These are phyloP conservation scores for Oreotrochilus melanogaster DNA, from an alignment of 2,113 vertebrate genomes.

Conservation along the genomic window DNA sequence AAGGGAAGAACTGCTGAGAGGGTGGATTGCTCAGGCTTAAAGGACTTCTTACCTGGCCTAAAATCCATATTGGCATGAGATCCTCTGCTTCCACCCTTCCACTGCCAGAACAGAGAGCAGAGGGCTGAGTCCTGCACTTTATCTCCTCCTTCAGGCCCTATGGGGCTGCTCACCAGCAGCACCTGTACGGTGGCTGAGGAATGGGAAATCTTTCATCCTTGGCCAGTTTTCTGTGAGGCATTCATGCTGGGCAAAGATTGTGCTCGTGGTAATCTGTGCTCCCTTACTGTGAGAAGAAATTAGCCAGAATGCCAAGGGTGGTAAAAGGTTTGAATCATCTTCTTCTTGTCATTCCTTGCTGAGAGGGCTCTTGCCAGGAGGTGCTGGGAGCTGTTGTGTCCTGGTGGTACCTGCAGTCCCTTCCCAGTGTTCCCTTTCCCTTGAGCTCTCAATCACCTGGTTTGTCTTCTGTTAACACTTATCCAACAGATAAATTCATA, in stretches of 20 bases:
- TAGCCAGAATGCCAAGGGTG: not conserved
- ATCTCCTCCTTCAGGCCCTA: not conserved
- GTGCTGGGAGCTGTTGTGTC: not conserved
- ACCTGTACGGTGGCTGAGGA: rapidly evolving
- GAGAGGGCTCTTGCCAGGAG: not conserved
- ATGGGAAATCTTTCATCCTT: not conserved
- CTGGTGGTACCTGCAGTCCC: not conserved
- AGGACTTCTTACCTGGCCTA: not conserved
- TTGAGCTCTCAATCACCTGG: not conserved
- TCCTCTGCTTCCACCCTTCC: not conserved
- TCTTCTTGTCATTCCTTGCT: not conserved
- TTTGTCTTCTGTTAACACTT: not conserved
- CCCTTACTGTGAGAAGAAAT: not conserved
- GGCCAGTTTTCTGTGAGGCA: not conserved
- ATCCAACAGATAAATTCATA: not conserved
- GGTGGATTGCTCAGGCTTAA: rapidly evolving
- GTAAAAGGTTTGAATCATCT: not conserved
- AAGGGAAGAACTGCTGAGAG: not conserved
- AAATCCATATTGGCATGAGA: not conserved
- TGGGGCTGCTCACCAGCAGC: not conserved
- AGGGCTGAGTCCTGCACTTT: too few relatives aligned
- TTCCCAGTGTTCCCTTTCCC: not conserved
- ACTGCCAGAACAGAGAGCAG: not conserved
- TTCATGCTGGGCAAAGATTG: not conserved
- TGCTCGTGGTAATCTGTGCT: too few relatives aligned